Percentiles rank a stretch among this genome's conserved stretches.
Evolutionary conservation across 2,113 vertebrate genomes (phyloP).

Genomic region (Jacana jacana): DNA sequence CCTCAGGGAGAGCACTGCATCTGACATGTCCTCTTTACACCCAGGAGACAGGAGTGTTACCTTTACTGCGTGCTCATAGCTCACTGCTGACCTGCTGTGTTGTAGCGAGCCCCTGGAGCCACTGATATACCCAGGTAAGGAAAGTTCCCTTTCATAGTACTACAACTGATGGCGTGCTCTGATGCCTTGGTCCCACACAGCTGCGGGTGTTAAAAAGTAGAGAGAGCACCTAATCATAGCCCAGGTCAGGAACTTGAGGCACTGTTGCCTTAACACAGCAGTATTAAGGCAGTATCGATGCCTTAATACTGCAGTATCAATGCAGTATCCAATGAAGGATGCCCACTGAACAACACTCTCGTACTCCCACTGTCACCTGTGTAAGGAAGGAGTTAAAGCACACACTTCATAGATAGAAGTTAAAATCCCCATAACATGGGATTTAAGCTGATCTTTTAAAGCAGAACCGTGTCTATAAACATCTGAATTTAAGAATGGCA

Average conservation of each 20-base stretch:
- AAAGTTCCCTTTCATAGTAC: not conserved
- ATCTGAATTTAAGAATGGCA: not conserved
- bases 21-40: rapidly evolving
- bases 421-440: not conserved
- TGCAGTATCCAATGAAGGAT: rapidly evolving
- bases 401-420: not conserved
- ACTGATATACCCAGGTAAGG: too few relatives aligned
- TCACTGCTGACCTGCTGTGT: not conserved
- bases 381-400: not conserved
- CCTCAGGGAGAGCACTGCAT: rapidly evolving
- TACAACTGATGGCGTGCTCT: rapidly evolving
- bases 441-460: not conserved
- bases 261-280: not conserved
- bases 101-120: not conserved
- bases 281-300: rapidly evolving
- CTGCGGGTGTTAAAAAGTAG: not conserved
- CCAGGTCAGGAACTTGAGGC: not conserved
- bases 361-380: not conserved
- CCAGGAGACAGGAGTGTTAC: not conserved
- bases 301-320: not conserved
- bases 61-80: not conserved
- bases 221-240: not conserved
- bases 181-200: not conserved
- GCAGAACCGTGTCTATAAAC: not conserved
- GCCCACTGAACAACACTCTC: not conserved